Percentiles rank a stretch among this genome's conserved stretches.
These are phyloP conservation scores for Peromyscus nudipes DNA, from an alignment of 2,797 vertebrate species.

Conservation along the genomic window DNA sequence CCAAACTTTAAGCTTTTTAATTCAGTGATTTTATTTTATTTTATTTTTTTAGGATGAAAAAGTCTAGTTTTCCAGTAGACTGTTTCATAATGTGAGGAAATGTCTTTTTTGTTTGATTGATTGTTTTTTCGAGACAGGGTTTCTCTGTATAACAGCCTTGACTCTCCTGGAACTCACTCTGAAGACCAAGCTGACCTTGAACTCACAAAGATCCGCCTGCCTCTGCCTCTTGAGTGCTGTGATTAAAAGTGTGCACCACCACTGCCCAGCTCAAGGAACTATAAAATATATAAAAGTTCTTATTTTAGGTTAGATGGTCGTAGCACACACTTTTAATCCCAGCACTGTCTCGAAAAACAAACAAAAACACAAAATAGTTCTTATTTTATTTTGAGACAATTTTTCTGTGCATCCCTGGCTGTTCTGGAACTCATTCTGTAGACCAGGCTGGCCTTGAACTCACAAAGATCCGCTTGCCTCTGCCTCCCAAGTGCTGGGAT, in stretches of 20 bases:
- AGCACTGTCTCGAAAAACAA: background rate
- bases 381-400: background rate
- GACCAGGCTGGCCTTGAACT: background rate
- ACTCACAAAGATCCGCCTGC: background rate
- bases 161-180: too few relatives aligned
- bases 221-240: background rate
- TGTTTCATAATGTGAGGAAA: conserved; percentile 11
- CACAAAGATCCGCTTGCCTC: background rate
- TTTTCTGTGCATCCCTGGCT: background rate
- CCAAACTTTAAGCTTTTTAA: conserved; percentile 25
- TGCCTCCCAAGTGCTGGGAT: background rate
- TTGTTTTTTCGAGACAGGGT: background rate
- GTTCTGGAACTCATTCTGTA: background rate
- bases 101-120: conserved; percentile 13
- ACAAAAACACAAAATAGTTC: background rate
- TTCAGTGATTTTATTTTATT: background rate
- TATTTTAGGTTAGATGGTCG: background rate
- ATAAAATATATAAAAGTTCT: conserved; percentile 56
- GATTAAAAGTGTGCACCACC: background rate
- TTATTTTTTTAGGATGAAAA: conserved; percentile 58
- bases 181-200: background rate
- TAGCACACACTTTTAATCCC: background rate
- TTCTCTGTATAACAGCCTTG: background rate
- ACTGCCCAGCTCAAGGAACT: conserved; percentile 8
- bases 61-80: conserved; percentile 15